phyloP scores from a whole-genome alignment of 2,113 vertebrate species.

The Aldabrachelys gigantea region DNA sequence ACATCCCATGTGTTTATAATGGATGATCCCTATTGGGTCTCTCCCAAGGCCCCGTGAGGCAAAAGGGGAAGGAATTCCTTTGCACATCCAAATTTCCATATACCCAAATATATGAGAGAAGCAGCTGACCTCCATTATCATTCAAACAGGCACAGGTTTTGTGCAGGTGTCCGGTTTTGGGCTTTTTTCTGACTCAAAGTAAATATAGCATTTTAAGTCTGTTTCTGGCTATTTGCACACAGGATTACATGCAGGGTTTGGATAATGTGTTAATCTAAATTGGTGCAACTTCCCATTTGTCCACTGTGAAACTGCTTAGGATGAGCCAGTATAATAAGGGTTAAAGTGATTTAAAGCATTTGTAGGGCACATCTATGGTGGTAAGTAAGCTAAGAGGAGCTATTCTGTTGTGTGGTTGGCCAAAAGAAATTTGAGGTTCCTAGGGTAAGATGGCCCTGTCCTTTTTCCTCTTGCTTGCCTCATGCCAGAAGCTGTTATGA shows the following conservation, averaged over 20 bases:
- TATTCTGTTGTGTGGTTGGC: neutral
- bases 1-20: neutral
- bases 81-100: neutral
- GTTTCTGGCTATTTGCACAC: slow-evolving; percentile 37
- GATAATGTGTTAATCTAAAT: too few relatives aligned
- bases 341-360: slow-evolving; percentile 11
- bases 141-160: neutral
- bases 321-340: slow-evolving; percentile 47
- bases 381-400: neutral
- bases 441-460: neutral
- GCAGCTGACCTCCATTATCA: neutral
- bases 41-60: neutral
- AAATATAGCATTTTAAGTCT: neutral
- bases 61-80: neutral
- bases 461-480: neutral
- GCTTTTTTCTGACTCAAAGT: slow-evolving; percentile 11
- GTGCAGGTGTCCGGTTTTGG: neutral
- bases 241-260: slow-evolving; percentile 33
- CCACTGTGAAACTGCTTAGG: slow-evolving; percentile 57
- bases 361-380: neutral
- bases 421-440: neutral
- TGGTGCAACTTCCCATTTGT: slow-evolving; percentile 61
- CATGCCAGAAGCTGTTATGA: neutral
- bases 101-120: neutral
- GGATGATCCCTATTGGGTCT: neutral